A percentile compares a stretch with the other conserved stretches of the same genome.
Conservation (phyloP, 35 echinoderm and acorn worm genomes). For the Anneissia japonica region DNA sequence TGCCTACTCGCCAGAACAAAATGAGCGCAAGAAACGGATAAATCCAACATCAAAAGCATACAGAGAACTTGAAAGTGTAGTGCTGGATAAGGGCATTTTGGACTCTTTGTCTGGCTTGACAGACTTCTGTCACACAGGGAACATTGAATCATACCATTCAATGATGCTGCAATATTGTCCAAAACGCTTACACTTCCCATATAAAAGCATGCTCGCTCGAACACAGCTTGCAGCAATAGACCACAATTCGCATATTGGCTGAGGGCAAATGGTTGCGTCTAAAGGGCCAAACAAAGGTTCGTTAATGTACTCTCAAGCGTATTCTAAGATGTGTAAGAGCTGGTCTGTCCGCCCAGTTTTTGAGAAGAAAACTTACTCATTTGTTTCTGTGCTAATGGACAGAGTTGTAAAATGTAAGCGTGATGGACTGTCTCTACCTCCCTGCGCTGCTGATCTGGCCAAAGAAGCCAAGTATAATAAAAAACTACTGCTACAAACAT, state of each 20-base stretch:
- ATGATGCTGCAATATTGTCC: slow-evolving; percentile 20
- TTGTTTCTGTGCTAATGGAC: neutral
- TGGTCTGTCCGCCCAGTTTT: neutral
- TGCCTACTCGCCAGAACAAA: neutral
- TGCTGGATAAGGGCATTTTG: neutral
- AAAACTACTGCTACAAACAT: no score
- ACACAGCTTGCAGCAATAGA: slow-evolving; percentile 5
- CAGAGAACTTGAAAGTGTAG: neutral
- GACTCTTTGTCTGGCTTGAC: neutral
- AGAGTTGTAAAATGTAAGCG: neutral
- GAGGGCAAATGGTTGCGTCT: neutral
- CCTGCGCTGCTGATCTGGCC: no score
- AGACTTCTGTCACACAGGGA: slow-evolving; percentile 1
- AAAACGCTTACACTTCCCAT: slow-evolving; percentile 8
- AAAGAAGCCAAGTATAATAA: no score
- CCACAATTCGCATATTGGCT: neutral
- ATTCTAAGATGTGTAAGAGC: neutral
- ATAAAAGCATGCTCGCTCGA: neutral
- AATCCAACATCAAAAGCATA: neutral
- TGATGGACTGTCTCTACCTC: neutral
- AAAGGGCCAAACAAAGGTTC: neutral
- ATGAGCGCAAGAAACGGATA: neutral
- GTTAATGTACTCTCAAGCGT: neutral
- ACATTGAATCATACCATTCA: neutral
- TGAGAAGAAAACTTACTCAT: neutral